These are phyloP conservation scores for Sardinella longiceps DNA, from an alignment of 2,797 vertebrate species.

Conservation along the genomic window DNA sequence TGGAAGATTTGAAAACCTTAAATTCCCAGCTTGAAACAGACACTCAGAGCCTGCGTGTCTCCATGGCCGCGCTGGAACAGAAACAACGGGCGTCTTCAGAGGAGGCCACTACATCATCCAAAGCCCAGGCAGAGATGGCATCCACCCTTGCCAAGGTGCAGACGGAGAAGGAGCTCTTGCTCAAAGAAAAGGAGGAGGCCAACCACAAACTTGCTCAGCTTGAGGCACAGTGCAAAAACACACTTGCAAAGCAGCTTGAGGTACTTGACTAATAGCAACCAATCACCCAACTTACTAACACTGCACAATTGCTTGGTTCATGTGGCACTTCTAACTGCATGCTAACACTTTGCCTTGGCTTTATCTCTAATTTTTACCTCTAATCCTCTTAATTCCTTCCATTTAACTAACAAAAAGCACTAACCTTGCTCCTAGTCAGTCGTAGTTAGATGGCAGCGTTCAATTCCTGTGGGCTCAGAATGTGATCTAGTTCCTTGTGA, in stretches of 20 bases:
- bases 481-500: constrained; percentile 46
- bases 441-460: constrained; percentile 49
- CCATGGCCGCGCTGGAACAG: constrained; percentile 72
- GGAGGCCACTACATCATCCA: constrained; percentile 68
- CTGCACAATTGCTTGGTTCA: constrained; percentile 61
- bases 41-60: constrained; percentile 63
- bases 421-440: constrained; percentile 60
- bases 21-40: constrained; percentile 62
- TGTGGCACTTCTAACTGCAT: constrained; percentile 71
- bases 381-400: constrained; percentile 42
- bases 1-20: constrained; percentile 62
- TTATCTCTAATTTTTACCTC: constrained; percentile 42
- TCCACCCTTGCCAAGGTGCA: constrained; percentile 70
- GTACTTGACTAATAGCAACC: constrained; percentile 77
- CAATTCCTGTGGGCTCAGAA: constrained; percentile 72
- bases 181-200: constrained; percentile 80
- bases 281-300: constrained; percentile 65
- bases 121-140: constrained; percentile 74
- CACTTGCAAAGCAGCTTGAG: constrained; percentile 84
- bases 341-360: constrained; percentile 55
- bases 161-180: constrained; percentile 76
- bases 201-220: constrained; percentile 79
- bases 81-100: constrained; percentile 66
- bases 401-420: constrained; percentile 65
- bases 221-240: constrained; percentile 82